A percentile compares a stretch with the other conserved stretches of the same genome.
Conservation (phyloP, 2,797 vertebrate genomes). For the Luscinia megarhynchos region DNA sequence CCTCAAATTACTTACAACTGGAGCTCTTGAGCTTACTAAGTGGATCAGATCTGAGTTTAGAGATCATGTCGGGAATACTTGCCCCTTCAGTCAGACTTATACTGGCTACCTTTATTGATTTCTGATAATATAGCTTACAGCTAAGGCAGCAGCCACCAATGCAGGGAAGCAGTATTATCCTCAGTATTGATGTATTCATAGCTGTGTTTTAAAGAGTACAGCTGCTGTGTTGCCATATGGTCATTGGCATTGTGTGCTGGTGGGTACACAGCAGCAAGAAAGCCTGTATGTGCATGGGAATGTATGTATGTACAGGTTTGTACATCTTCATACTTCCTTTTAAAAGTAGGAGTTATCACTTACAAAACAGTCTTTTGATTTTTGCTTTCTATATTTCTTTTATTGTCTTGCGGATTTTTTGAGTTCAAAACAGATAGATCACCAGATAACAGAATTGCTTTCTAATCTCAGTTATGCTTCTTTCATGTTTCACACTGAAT, state of each 20-base stretch:
- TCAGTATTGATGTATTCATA: background rate
- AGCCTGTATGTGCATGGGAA: accelerated
- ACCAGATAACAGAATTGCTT: background rate
- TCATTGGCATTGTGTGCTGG: background rate
- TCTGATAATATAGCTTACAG: background rate
- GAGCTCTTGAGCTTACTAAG: background rate
- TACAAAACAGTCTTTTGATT: background rate
- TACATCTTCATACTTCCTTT: background rate
- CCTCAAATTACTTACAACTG: background rate
- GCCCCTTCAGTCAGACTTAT: background rate
- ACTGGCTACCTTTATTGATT: background rate
- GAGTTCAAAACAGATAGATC: background rate
- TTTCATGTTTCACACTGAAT: background rate
- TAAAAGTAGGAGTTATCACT: background rate
- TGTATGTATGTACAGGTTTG: background rate
- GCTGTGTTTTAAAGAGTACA: background rate
- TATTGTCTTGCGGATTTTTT: background rate
- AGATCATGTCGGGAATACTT: background rate
- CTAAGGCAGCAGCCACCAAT: background rate
- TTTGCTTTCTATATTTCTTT: background rate
- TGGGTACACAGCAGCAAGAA: background rate
- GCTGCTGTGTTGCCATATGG: background rate
- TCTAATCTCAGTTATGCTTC: background rate
- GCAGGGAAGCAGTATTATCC: background rate
- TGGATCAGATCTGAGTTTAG: background rate